Base-by-base conservation (phyloP, 2,888 invertebrate genomes). In the Caenorhabditis sulstoni region DNA sequence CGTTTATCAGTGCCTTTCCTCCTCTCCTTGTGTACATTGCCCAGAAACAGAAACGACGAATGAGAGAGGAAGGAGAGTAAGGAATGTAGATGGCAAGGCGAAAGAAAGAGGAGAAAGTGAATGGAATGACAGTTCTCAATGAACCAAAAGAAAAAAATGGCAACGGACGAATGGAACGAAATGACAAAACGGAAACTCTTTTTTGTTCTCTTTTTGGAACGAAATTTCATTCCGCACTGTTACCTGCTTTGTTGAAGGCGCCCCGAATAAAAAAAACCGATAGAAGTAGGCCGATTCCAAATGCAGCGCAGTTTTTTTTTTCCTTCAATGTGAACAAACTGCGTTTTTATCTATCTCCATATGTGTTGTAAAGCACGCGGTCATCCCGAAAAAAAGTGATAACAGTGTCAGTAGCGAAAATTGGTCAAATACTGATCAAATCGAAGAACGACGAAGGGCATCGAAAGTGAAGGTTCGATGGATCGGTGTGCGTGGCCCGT, bases 371-470 rank as follows among this genome's bases (percentile, higher is more conserved):
- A 53, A 29, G 29, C 57, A 55, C 22, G 22, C 14, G 52, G 37
- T 3, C 22, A 23, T 52, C 23, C 16, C 47, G 47, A 16, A 23
- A 16, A 23, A 52, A 57, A 39, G n/a, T 47, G 49, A 65, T 58
- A 50, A 58, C 29, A 44, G 16, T 18, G 23, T 45, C 20, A 35
- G 47, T 47, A 68, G 49, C 58, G 59, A 1, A 8, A 39, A 68
- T 9, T 47, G 62, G 47, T 62, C 67, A 62, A 67, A 41, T 67
- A 61, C 41, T 50, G 67, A 22, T 62, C 55, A 62, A 75, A 35
- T 41, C 39, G n/a, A 16, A 58, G 8, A 22, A 29, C 18, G 41
- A 58, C 3, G 41, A 41, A 4, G 7, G 4, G 3, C 4, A 7
- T 29, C 4, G 16, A 47, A 12, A 71, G 18, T 49, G 39, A 22